Evolutionary conservation across 2,113 vertebrate genomes (phyloP).

Genomic region (Poeciliopsis prolifica): DNA sequence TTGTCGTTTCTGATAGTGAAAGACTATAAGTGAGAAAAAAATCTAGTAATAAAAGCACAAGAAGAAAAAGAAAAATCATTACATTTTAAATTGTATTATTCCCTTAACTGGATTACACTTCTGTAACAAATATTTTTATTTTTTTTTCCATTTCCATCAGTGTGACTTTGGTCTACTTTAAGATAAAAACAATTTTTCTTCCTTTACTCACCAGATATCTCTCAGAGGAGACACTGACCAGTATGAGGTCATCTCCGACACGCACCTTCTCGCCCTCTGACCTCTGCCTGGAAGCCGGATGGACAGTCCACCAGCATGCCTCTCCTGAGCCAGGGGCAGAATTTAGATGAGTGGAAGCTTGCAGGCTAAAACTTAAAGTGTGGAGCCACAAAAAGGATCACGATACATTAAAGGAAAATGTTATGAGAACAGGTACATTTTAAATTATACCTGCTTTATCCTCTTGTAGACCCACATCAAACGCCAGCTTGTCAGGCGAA

Average conservation of each 20-base stretch:
- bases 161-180: neutral
- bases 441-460: conserved; percentile 83
- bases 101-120: neutral
- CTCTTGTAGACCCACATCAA: conserved; percentile 93
- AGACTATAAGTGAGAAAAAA: neutral
- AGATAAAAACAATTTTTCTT: neutral
- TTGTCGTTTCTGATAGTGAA: neutral
- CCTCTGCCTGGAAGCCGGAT: conserved; percentile 82
- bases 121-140: neutral
- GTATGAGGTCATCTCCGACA: conserved; percentile 94
- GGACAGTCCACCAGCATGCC: conserved; percentile 84
- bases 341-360: neutral
- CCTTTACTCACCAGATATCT: conserved; percentile 89
- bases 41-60: neutral
- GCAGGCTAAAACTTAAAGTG: neutral
- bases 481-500: conserved; percentile 91
- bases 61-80: neutral
- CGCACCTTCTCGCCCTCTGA: conserved; percentile 97
- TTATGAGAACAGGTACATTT: neutral
- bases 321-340: conserved; percentile 69
- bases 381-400: neutral
- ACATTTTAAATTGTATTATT: neutral
- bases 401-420: neutral
- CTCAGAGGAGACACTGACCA: conserved; percentile 93
- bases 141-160: neutral